Conservation (phyloP, 2,113 vertebrate species). For the Lagopus muta region DNA sequence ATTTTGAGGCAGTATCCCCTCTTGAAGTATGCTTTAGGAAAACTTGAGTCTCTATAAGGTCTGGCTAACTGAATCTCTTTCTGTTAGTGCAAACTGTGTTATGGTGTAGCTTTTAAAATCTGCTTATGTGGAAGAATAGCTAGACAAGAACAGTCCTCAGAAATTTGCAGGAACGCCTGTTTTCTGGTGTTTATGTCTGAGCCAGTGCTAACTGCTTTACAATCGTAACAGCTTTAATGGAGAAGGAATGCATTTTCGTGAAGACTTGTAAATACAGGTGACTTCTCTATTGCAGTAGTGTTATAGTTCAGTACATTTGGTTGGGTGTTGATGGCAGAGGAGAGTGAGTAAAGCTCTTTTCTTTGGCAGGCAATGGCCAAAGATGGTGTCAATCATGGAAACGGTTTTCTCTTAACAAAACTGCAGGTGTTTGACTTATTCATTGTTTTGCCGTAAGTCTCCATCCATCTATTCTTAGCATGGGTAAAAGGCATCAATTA, state of each 20-base stretch:
- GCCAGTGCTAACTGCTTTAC: background rate
- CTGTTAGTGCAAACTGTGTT: background rate
- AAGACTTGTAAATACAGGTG: background rate
- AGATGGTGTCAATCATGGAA: background rate
- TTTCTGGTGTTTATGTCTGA: background rate
- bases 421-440: background rate
- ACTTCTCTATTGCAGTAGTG: background rate
- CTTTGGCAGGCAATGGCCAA: background rate
- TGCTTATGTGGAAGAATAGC: background rate
- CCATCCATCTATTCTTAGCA: background rate
- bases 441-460: background rate
- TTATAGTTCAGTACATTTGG: background rate
- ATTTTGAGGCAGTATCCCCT: background rate
- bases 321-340: background rate
- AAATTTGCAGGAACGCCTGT: background rate
- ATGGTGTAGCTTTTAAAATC: background rate
- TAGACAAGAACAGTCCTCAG: background rate
- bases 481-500: background rate
- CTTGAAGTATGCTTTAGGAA: background rate
- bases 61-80: background rate
- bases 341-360: background rate
- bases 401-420: fast-evolving
- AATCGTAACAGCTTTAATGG: background rate
- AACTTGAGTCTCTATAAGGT: background rate
- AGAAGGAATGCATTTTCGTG: background rate